These are phyloP conservation scores for Festucalex cinctus DNA, from an alignment of 2,113 vertebrate species.

Conservation along the genomic window DNA sequence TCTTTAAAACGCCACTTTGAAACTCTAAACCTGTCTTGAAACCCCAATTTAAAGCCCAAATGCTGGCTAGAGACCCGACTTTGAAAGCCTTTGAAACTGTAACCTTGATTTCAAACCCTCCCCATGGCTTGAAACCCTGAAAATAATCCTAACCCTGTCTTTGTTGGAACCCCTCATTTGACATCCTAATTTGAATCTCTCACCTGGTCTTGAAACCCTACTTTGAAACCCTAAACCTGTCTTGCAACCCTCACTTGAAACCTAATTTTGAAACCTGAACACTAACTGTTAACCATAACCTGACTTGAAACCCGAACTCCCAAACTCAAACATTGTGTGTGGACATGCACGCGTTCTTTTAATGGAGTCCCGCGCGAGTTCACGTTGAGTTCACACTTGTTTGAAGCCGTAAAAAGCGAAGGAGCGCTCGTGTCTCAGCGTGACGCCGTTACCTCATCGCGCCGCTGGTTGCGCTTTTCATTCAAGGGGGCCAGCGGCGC, in stretches of 20 bases:
- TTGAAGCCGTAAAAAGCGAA: not conserved
- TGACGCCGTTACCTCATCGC: constrained; percentile 1
- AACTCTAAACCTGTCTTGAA: not conserved
- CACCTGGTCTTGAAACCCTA: not conserved
- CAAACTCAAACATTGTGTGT: not conserved
- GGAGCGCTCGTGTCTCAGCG: not conserved
- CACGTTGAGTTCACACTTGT: not conserved
- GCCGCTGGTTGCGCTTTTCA: not conserved
- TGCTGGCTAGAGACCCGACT: too few species aligned
- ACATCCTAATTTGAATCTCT: not conserved
- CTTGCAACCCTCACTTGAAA: not conserved
- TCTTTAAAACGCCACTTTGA: too few species aligned
- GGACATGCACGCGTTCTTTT: not conserved
- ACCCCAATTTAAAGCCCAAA: too few species aligned
- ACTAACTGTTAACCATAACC: not conserved
- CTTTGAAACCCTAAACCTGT: not conserved
- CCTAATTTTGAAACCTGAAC: not conserved
- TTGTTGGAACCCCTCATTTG: not conserved
- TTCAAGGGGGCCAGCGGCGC: not conserved
- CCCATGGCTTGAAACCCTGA: not conserved
- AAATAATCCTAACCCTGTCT: too few species aligned
- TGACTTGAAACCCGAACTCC: not conserved
- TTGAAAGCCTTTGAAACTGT: too few species aligned
- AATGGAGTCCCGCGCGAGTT: not conserved
- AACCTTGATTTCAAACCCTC: too few species aligned